Base-by-base conservation (phyloP, 2,888 invertebrate genomes). In the Thyatira batis region DNA sequence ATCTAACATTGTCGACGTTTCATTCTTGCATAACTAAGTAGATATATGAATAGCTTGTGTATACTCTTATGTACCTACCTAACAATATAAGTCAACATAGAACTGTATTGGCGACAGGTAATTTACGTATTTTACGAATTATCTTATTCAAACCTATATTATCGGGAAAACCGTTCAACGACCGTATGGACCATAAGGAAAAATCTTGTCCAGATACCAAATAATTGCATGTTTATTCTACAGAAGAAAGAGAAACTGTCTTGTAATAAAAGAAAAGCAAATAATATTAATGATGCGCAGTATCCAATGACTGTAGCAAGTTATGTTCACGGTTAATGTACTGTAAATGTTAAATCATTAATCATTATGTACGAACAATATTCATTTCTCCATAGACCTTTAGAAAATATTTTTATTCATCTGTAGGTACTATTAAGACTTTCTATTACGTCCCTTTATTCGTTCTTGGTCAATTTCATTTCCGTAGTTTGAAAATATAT, bases 271-370 rank as follows among this genome's bases (percentile, higher is more conserved):
- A 39, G 39, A 39, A 63, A 65, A 65, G 55, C 53, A 33, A 30
- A 55, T 46, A 52, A 61, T 58, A 58, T 58, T 44, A 61, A 61
- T 63, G 53, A 50, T 55, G 52, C 44, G 17, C n/a, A 10, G 17
- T 48, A 49, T 48, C 53, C 52, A 58, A 64, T 54, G 48, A n/a
- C 52, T 30, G 33, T 21, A 52, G 39, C 50, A 33, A 25, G 30
- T 45, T 30, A 50, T 55, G 51, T 63, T 58, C 53, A 51, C 50
- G 60, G 55, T 58, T 52, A 53, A 61, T 61, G 59, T 67, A 55
- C 57, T 53, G 51, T 52, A 52, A 53, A 20, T 51, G 54, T 49
- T 54, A 39, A 39, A 59, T 51, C 61, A 67, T 67, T 57, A 59
- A 66, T 48, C 28, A 48, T 48, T 21, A 17, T 39, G 17, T 39